Conservation (phyloP, 2,797 vertebrate genomes). For the Sardinella longiceps region DNA sequence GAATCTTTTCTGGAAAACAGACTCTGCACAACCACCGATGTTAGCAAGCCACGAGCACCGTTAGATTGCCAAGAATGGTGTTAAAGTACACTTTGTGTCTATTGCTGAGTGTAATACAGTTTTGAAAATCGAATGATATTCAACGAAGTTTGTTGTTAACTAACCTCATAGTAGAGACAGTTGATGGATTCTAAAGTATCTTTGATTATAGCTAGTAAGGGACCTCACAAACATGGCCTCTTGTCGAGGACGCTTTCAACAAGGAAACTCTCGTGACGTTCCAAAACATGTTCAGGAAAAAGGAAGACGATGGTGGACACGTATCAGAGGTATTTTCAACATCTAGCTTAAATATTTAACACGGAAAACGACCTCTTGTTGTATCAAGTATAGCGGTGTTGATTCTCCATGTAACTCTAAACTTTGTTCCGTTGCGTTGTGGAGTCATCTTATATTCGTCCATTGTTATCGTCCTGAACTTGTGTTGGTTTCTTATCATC, state of each 20-base stretch:
- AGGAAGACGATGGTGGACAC: conserved; percentile 30
- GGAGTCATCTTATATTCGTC: neutral
- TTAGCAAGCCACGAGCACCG: neutral
- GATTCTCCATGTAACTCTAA: neutral
- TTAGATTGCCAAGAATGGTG: neutral
- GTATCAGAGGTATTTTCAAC: conserved; percentile 26
- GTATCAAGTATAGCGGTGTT: neutral
- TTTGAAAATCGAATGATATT: neutral
- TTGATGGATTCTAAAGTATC: too few relatives aligned
- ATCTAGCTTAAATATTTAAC: neutral
- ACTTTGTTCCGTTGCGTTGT: neutral
- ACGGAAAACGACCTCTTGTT: neutral
- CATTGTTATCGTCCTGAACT: conserved; percentile 2
- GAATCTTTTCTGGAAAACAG: too few relatives aligned
- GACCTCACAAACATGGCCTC: conserved; percentile 41
- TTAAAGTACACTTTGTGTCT: neutral
- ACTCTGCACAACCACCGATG: neutral
- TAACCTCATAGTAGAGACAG: too few relatives aligned
- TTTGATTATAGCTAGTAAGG: too few relatives aligned
- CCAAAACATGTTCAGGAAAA: conserved; percentile 39
- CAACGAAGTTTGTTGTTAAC: neutral
- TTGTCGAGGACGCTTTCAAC: conserved; percentile 2
- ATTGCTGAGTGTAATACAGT: neutral
- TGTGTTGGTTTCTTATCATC: neutral
- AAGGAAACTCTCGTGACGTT: neutral